phyloP scores from a whole-genome alignment of 2,888 invertebrate genomes.

The Spodoptera picta region DNA sequence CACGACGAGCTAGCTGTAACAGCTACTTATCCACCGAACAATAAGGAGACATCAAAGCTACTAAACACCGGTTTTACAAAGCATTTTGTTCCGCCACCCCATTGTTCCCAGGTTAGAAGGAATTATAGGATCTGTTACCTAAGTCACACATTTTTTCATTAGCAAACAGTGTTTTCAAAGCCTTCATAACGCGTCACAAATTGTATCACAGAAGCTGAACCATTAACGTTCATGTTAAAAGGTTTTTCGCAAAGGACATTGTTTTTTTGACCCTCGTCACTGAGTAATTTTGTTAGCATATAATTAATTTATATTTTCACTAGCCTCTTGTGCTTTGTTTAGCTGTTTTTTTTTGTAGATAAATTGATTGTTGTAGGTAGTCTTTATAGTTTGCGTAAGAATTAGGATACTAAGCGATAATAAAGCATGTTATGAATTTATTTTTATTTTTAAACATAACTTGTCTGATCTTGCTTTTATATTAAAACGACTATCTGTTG shows the following conservation, averaged over 20 bases:
- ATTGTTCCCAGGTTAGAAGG: background rate
- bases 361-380: conserved; percentile 14
- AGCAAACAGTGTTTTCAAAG: conserved; percentile 40
- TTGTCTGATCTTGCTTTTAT: too few species aligned
- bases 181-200: conserved; percentile 65
- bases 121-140: background rate
- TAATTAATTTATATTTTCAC: conserved; percentile 73
- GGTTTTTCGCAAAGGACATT: conserved; percentile 72
- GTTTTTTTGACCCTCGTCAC: conserved; percentile 81
- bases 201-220: conserved; percentile 62
- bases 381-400: background rate
- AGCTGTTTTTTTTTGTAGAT: conserved; percentile 12
- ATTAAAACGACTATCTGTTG: too few species aligned
- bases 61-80: too few species aligned
- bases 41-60: too few species aligned
- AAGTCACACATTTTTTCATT: conserved; percentile 18
- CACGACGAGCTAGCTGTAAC: too few species aligned
- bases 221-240: conserved; percentile 75
- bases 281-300: conserved; percentile 76
- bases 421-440: too few species aligned
- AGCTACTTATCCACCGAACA: too few species aligned
- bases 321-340: conserved; percentile 25
- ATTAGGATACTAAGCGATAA: too few species aligned
- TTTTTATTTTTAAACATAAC: too few species aligned
- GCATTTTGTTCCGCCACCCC: too few species aligned